Conservation (phyloP, 2,113 vertebrate genomes). For the Brachionichthys hirsutus region DNA sequence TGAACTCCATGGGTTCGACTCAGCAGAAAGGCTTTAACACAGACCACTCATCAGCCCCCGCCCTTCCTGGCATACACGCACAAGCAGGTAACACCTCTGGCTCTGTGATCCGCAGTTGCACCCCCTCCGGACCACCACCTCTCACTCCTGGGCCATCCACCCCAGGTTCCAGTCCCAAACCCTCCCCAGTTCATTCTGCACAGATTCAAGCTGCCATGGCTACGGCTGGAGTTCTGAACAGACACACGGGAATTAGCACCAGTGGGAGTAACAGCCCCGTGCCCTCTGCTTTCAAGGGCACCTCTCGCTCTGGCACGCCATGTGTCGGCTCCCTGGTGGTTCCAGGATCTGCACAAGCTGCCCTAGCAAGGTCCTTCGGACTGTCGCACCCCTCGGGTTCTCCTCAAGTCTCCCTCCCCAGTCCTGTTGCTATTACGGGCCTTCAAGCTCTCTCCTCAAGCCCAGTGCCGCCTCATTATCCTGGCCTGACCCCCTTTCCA, state of each 20-base stretch:
- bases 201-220: constrained; percentile 50
- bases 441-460: constrained; percentile 72
- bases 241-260: constrained; percentile 66
- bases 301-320: constrained; percentile 82
- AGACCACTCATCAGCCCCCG: constrained; percentile 65
- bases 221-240: constrained; percentile 66
- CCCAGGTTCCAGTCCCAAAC: constrained; percentile 74
- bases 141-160: constrained; percentile 78
- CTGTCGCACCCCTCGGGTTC: constrained; percentile 80
- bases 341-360: constrained; percentile 71
- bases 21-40: constrained; percentile 83
- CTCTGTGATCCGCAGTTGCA: constrained; percentile 85
- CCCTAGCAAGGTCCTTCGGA: constrained; percentile 77
- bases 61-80: constrained; percentile 76
- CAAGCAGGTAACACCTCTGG: constrained; percentile 79
- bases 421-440: constrained; percentile 62
- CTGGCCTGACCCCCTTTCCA: constrained; percentile 85
- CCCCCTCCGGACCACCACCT: constrained; percentile 77
- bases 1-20: constrained; percentile 74
- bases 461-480: constrained; percentile 74
- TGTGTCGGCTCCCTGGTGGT: constrained; percentile 81
- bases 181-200: constrained; percentile 48
- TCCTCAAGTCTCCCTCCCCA: constrained; percentile 82
- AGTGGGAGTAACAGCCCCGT: constrained; percentile 84
- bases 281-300: constrained; percentile 90